phyloP scores from a whole-genome alignment of 2,113 vertebrate genomes.

The Procavia capensis region DNA sequence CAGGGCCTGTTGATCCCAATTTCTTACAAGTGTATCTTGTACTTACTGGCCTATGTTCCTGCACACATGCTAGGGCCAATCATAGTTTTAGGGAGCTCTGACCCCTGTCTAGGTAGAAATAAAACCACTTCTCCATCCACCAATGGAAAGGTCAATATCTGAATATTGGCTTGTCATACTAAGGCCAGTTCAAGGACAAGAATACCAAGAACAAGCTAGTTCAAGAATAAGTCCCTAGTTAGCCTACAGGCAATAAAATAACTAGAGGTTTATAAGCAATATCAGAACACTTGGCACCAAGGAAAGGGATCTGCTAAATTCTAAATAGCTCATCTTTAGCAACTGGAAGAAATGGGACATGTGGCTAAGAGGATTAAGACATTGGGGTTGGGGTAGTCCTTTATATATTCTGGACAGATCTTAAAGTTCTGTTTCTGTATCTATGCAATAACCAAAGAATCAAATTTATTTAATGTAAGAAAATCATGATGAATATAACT shows the following conservation, averaged over 20 bases:
- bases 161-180: background rate
- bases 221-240: background rate
- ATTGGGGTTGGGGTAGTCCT: background rate
- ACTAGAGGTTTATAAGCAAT: background rate
- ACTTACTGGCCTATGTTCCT: background rate
- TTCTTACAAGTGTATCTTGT: background rate
- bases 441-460: background rate
- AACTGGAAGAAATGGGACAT: background rate
- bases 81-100: background rate
- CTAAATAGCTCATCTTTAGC: background rate
- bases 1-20: background rate
- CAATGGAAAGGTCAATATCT: background rate
- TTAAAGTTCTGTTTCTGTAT: conserved; percentile 20
- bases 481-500: background rate
- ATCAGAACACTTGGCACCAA: background rate
- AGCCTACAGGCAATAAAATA: background rate
- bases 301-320: background rate
- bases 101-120: background rate
- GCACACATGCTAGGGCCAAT: background rate
- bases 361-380: background rate
- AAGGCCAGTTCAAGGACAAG: background rate
- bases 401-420: background rate
- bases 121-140: background rate
- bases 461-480: conserved; percentile 5
- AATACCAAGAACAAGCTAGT: no score